Percentiles rank a stretch among this genome's conserved stretches.
These are phyloP conservation scores for Brachionus sp. DNA, from an alignment of 1,140 invertebrate species.

Conservation along the genomic window DNA sequence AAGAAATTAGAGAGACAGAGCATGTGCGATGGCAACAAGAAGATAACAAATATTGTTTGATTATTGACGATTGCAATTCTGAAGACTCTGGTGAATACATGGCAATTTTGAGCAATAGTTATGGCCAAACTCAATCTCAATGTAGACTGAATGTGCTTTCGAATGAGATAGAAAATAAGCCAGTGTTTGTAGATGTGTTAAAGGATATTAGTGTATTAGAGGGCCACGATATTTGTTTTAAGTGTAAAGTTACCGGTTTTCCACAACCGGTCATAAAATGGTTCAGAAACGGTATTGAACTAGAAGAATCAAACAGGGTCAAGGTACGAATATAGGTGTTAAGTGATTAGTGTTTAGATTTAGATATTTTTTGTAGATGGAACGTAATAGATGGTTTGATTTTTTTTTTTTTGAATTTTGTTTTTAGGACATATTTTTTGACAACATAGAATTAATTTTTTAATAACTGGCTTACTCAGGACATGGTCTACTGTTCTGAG, in stretches of 20 bases:
- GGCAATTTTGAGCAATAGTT: not conserved
- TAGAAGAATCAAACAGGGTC: not conserved
- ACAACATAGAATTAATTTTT: not conserved
- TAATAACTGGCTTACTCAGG: not conserved
- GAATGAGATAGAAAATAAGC: not conserved
- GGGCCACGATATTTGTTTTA: constrained; percentile 23
- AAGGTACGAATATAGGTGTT: constrained; percentile 25
- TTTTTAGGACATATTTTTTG: not conserved
- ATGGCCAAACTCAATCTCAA: not conserved
- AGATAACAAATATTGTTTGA: not conserved
- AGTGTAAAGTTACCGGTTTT: constrained; percentile 51
- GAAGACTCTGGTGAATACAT: constrained; percentile 4
- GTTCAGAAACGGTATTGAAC: constrained; percentile 50
- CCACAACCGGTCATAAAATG: constrained; percentile 58
- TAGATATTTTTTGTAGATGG: not conserved
- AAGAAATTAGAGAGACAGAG: not conserved
- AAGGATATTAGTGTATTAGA: not conserved
- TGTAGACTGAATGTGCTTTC: constrained; percentile 22
- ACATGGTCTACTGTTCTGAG: not conserved
- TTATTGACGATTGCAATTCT: not conserved
- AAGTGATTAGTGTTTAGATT: not conserved
- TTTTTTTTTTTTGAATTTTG: constrained; percentile 9
- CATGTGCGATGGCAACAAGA: not conserved
- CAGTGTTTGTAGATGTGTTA: not conserved
- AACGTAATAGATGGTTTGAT: constrained; percentile 2